A percentile compares a stretch with the other conserved stretches of the same genome.
Evolutionary conservation across 2,797 vertebrate species (phyloP).

Genomic region (Melanotaenia parkinsoni): DNA sequence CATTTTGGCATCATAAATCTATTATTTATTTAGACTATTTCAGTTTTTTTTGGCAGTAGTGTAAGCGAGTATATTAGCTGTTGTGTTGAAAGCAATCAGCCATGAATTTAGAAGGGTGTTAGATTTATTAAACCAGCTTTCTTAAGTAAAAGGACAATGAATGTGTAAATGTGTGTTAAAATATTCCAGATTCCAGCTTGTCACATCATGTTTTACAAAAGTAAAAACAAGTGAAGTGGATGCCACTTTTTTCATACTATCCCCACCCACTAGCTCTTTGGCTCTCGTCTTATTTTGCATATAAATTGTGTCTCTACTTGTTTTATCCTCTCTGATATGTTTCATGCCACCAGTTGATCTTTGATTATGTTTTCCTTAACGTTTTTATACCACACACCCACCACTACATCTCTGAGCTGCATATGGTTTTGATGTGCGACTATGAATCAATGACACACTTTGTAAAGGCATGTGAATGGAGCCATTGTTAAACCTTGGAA

Average conservation of each 20-base stretch:
- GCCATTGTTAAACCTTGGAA: slow-evolving; percentile 74
- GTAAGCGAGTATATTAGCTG: not conserved
- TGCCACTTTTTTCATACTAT: slow-evolving; percentile 7
- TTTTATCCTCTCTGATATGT: slow-evolving; percentile 27
- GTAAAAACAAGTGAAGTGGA: slow-evolving; percentile 22
- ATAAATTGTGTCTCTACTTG: slow-evolving; percentile 19
- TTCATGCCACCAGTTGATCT: slow-evolving; percentile 21
- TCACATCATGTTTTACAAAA: not conserved
- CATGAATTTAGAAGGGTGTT: slow-evolving; percentile 5
- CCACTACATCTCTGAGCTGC: slow-evolving; percentile 57
- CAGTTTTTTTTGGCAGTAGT: slow-evolving; percentile 27
- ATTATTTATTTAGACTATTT: slow-evolving; percentile 31
- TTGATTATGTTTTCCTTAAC: slow-evolving; percentile 37
- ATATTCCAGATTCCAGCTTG: not conserved
- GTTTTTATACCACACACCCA: slow-evolving; percentile 33
- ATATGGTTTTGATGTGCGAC: slow-evolving; percentile 74
- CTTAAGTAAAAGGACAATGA: not conserved
- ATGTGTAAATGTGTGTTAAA: slow-evolving; percentile 2
- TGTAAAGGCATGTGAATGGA: slow-evolving; percentile 69
- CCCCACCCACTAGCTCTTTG: slow-evolving; percentile 28
- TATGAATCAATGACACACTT: slow-evolving; percentile 66
- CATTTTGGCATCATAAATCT: slow-evolving; percentile 20
- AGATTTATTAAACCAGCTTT: not conserved
- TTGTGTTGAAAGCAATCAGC: slow-evolving; percentile 10
- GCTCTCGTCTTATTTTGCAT: slow-evolving; percentile 42